phyloP scores from a whole-genome alignment of 2,888 invertebrate species.

The Eupithecia exiguata region DNA sequence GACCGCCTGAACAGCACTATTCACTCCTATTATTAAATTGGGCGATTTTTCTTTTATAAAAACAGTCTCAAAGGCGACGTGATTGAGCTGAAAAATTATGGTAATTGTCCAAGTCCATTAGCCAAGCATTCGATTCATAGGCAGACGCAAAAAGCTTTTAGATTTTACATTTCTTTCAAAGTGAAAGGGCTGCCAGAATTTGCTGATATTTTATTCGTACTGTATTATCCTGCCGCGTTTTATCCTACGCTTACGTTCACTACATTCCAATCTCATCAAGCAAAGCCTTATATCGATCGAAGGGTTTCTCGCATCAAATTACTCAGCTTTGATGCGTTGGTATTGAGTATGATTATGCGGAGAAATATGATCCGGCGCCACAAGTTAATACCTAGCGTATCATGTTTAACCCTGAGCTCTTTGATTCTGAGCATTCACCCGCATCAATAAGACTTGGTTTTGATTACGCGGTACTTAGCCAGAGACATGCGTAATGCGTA shows the following conservation, averaged over 20 bases:
- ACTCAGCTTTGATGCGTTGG: slow-evolving; percentile 57
- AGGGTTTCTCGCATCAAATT: slow-evolving; percentile 52
- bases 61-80: slow-evolving; percentile 24
- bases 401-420: slow-evolving; percentile 24
- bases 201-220: slow-evolving; percentile 18
- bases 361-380: slow-evolving; percentile 65
- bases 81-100: slow-evolving; percentile 40
- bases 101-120: slow-evolving; percentile 42
- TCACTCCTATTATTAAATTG: slow-evolving; percentile 17
- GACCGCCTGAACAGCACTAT: slow-evolving; percentile 27
- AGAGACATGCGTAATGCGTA: slow-evolving; percentile 19
- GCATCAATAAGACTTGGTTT: slow-evolving; percentile 21
- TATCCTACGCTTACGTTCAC: slow-evolving; percentile 17
- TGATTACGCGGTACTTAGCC: slow-evolving; percentile 13
- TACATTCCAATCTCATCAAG: slow-evolving; percentile 32
- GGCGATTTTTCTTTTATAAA: slow-evolving; percentile 13
- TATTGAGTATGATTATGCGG: slow-evolving; percentile 52
- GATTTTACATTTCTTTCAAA: slow-evolving; percentile 29
- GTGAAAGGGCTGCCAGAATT: slow-evolving; percentile 25
- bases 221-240: slow-evolving; percentile 10
- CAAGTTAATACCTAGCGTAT: slow-evolving; percentile 40
- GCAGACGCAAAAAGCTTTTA: slow-evolving; percentile 34
- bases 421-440: slow-evolving; percentile 34
- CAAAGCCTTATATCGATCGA: slow-evolving; percentile 40
- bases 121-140: slow-evolving; percentile 34